phyloP scores from a whole-genome alignment of 2,113 vertebrate genomes.

The Podilymbus podiceps region DNA sequence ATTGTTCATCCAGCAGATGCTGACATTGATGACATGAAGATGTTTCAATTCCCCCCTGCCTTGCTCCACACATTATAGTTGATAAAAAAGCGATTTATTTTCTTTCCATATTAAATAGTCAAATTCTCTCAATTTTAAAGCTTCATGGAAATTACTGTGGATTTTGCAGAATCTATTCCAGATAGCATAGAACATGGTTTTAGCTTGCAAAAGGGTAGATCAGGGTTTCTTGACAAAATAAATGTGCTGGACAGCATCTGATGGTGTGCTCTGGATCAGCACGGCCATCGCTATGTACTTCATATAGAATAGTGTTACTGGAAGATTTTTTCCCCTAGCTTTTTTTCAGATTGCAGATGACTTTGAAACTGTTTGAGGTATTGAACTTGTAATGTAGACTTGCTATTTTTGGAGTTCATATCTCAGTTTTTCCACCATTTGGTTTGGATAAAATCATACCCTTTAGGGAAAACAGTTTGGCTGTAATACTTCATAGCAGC shows the following conservation, averaged over 20 bases:
- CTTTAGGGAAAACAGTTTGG: conserved; percentile 1
- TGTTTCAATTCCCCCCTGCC: neutral
- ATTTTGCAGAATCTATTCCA: neutral
- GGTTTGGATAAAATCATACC: neutral
- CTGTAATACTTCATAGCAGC: neutral
- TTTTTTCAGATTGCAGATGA: neutral
- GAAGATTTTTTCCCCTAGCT: neutral
- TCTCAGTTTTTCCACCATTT: conserved; percentile 18
- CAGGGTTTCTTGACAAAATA: neutral
- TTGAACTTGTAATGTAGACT: neutral
- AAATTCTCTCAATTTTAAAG: neutral
- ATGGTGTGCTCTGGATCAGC: neutral
- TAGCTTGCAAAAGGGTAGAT: neutral
- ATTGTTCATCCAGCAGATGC: neutral
- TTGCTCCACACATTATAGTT: neutral
- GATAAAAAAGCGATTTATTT: neutral
- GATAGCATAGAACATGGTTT: rapidly evolving
- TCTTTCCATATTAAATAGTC: neutral
- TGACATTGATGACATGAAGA: neutral
- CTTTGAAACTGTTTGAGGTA: neutral
- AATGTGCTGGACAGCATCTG: neutral
- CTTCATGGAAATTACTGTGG: neutral
- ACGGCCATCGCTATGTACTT: neutral
- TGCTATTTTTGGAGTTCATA: neutral
- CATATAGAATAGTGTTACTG: neutral